Evolutionary conservation across 1,140 invertebrate species (phyloP).

Genomic region (Helicoverpa zea): DNA sequence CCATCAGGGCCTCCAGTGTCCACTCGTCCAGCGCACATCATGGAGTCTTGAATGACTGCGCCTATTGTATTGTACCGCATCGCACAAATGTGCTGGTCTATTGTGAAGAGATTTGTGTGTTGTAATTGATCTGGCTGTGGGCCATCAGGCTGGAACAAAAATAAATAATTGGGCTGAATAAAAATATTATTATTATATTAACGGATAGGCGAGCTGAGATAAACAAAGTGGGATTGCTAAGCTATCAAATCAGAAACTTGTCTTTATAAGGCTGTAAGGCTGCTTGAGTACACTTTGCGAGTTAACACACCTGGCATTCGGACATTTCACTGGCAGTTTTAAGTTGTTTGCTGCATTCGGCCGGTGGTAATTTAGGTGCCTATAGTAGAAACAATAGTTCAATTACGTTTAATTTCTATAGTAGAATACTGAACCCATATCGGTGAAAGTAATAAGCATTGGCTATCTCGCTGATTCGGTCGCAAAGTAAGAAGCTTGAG

Average conservation of each 20-base stretch:
- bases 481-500: too few species aligned
- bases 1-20: constrained; percentile 79
- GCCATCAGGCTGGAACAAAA: constrained; percentile 69
- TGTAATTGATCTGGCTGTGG: constrained; percentile 75
- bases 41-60: constrained; percentile 87
- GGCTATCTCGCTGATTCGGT: too few species aligned
- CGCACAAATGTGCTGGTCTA: constrained; percentile 70
- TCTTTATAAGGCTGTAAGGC: too few species aligned
- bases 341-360: neutral
- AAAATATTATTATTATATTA: neutral
- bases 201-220: neutral
- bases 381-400: neutral
- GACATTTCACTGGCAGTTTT: neutral
- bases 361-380: neutral
- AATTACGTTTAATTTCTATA: neutral
- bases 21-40: constrained; percentile 90
- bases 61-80: constrained; percentile 71
- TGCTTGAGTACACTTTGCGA: too few species aligned
- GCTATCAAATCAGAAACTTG: neutral
- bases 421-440: neutral
- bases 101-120: constrained; percentile 63
- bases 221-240: neutral
- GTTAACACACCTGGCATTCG: neutral
- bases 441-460: neutral
- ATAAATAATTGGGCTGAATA: neutral